Conservation (phyloP, 2,113 vertebrate species). For the Eurypyga helias region DNA sequence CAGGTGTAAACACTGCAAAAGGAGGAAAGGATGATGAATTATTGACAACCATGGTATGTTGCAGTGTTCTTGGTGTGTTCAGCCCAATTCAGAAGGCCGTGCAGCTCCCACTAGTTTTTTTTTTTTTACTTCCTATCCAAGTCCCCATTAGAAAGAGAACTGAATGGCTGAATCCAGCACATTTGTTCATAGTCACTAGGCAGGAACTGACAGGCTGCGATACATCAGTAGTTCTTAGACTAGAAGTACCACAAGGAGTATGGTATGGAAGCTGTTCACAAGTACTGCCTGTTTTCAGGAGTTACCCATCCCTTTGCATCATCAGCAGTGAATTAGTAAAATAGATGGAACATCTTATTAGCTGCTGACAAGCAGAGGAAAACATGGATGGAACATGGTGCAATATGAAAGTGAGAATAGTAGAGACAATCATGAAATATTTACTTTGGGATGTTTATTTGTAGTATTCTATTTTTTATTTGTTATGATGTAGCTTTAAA, state of each 20-base stretch:
- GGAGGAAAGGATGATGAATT: conserved; percentile 88
- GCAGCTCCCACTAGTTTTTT: neutral
- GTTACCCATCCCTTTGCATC: neutral
- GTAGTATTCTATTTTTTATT: neutral
- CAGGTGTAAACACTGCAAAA: conserved; percentile 80
- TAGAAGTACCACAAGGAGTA: neutral
- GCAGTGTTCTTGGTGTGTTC: neutral
- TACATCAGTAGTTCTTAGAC: neutral
- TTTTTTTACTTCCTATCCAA: neutral
- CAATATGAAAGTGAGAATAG: neutral
- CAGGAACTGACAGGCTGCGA: neutral
- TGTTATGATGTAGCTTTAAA: neutral
- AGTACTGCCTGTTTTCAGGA: neutral
- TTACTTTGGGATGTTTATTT: neutral
- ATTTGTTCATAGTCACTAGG: neutral
- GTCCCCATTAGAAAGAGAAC: neutral
- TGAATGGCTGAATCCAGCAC: no score
- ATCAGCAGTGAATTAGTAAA: neutral
- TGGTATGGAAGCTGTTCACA: neutral
- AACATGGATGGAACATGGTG: neutral
- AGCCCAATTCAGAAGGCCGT: neutral
- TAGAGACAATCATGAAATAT: neutral
- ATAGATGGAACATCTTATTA: neutral
- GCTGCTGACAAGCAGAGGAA: neutral
- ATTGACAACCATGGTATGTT: conserved; percentile 91